Evolutionary conservation across 2,797 vertebrate species (phyloP).

Genomic region (Squalus acanthias): DNA sequence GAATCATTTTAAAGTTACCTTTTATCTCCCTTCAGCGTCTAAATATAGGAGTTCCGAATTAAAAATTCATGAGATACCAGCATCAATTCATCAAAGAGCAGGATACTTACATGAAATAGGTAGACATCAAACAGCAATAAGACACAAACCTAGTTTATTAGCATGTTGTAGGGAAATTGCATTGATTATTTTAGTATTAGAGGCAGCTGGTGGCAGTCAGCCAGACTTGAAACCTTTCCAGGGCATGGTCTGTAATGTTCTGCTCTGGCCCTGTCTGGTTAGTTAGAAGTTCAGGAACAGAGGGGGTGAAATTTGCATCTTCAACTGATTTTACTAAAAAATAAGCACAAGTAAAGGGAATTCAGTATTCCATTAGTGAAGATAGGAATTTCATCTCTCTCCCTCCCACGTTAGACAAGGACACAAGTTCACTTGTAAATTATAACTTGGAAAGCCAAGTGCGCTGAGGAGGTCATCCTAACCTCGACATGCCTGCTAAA

Average conservation of each 20-base stretch:
- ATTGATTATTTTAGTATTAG: not conserved
- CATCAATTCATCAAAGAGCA: conserved; percentile 54
- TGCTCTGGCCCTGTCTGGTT: not conserved
- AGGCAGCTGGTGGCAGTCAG: not conserved
- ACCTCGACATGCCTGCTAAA: not conserved
- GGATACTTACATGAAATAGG: conserved; percentile 49
- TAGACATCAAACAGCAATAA: conserved; percentile 54
- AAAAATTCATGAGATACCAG: conserved; percentile 58
- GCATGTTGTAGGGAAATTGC: conserved; percentile 41
- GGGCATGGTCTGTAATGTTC: not conserved
- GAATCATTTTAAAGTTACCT: conserved; percentile 47
- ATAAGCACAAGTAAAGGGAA: not conserved
- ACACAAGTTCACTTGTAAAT: not conserved
- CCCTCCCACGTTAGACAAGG: not conserved
- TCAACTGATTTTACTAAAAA: not conserved
- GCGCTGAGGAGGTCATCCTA: not conserved
- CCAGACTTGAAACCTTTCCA: not conserved
- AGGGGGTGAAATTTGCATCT: not conserved
- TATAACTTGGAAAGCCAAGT: not conserved
- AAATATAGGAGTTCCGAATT: conserved; percentile 57
- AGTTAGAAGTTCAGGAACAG: not conserved
- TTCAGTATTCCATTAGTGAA: not conserved
- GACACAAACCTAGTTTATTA: conserved; percentile 48
- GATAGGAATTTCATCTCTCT: not conserved
- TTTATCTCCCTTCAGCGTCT: conserved; percentile 53